Evolutionary conservation across 2,113 vertebrate species (phyloP).

Genomic region (Bubalus kerabau): DNA sequence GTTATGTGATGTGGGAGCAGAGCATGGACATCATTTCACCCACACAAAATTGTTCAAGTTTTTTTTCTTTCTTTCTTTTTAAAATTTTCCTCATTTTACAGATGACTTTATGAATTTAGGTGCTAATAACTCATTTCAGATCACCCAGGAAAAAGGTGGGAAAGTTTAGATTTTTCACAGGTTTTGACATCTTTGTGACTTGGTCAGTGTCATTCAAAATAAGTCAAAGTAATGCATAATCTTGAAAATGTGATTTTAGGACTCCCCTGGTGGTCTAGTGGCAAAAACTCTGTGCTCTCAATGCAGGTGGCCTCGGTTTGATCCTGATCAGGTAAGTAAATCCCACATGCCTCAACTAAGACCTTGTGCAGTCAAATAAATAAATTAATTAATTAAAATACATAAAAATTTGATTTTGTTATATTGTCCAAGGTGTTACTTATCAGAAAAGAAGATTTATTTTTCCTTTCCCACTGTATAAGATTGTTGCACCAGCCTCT

Average conservation of each 20-base stretch:
- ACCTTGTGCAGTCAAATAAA: background rate
- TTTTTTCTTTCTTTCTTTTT: background rate
- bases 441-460: background rate
- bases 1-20: background rate
- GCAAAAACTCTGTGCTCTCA: background rate
- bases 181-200: background rate
- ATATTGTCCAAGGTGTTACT: background rate
- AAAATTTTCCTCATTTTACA: background rate
- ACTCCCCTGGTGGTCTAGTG: background rate
- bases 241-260: background rate
- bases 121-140: background rate
- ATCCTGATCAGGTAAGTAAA: background rate
- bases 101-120: background rate
- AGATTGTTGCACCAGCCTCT: background rate
- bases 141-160: background rate
- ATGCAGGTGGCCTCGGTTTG: background rate
- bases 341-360: background rate
- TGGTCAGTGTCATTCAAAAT: background rate
- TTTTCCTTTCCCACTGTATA: background rate
- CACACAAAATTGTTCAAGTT: background rate
- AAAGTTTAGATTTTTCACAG: background rate
- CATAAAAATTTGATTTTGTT: background rate
- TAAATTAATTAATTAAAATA: background rate
- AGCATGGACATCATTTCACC: background rate
- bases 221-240: background rate